Conservation (phyloP, 2,888 invertebrate species). For the Spicauda simplicius region DNA sequence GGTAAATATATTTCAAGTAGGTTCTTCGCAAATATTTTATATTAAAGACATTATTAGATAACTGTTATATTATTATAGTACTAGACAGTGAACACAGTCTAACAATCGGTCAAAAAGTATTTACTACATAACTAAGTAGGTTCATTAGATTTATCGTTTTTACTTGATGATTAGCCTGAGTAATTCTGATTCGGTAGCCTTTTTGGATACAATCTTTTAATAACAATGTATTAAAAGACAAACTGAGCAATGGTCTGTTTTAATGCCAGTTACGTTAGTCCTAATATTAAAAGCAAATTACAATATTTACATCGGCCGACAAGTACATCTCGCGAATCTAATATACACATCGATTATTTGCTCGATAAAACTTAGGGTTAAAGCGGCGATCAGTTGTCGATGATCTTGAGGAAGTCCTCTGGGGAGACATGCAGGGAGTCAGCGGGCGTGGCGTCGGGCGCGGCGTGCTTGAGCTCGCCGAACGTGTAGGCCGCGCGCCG, state of each 20-base stretch:
- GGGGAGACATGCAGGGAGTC: constrained; percentile 65
- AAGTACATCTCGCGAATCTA: constrained; percentile 57
- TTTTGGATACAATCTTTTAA: not conserved
- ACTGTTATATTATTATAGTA: too few relatives aligned
- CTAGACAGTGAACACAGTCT: too few relatives aligned
- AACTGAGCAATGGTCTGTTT: constrained; percentile 78
- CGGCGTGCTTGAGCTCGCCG: constrained; percentile 77
- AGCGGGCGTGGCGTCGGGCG: constrained; percentile 63
- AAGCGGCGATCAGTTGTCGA: constrained; percentile 62
- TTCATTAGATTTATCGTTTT: too few relatives aligned
- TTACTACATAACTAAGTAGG: too few relatives aligned
- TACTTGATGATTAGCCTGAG: too few relatives aligned
- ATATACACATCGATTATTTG: constrained; percentile 68
- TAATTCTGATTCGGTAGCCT: not conserved
- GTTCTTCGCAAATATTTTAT: too few relatives aligned
- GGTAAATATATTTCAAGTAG: too few relatives aligned
- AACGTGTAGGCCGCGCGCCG: constrained; percentile 67
- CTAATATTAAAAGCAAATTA: constrained; percentile 80
- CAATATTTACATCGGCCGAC: constrained; percentile 79
- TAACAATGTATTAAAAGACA: not conserved
- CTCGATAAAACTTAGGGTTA: constrained; percentile 50
- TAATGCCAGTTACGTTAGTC: constrained; percentile 75
- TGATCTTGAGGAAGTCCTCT: constrained; percentile 70
- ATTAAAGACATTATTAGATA: too few relatives aligned
- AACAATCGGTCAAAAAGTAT: too few relatives aligned